Conservation (phyloP, 2,113 vertebrate genomes). For the Scalopus aquaticus region DNA sequence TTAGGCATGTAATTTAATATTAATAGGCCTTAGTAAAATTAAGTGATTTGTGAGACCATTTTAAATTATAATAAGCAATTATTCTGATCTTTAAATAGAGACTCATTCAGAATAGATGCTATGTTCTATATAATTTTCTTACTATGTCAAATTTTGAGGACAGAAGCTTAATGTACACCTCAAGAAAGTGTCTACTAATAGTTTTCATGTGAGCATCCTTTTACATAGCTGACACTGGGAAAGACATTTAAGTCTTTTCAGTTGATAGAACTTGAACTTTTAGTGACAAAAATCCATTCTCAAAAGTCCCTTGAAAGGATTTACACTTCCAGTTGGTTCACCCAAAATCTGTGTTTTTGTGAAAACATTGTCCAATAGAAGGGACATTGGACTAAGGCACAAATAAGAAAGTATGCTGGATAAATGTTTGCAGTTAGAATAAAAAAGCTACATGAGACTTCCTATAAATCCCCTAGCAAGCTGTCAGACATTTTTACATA, state of each 20-base stretch:
- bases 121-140: constrained; percentile 49
- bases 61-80: constrained; percentile 61
- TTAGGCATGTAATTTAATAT: constrained; percentile 45
- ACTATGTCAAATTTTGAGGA: constrained; percentile 49
- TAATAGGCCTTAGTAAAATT: constrained; percentile 46
- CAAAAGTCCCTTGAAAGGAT: background rate
- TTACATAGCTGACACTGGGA: background rate
- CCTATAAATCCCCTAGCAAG: background rate
- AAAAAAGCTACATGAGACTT: background rate
- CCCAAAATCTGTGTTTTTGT: background rate
- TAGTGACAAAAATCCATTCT: background rate
- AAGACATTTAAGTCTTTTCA: background rate
- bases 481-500: background rate
- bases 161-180: constrained; percentile 28
- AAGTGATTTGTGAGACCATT: constrained; percentile 60
- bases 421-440: background rate
- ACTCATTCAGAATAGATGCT: background rate
- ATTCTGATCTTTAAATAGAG: constrained; percentile 64
- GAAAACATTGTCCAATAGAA: background rate
- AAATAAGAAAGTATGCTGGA: background rate
- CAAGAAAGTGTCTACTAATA: constrained; percentile 51
- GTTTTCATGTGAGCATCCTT: constrained; percentile 35
- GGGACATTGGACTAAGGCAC: background rate
- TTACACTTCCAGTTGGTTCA: background rate
- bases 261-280: background rate